Conservation (phyloP, 2,888 invertebrate species). For the Halictus ligatus region DNA sequence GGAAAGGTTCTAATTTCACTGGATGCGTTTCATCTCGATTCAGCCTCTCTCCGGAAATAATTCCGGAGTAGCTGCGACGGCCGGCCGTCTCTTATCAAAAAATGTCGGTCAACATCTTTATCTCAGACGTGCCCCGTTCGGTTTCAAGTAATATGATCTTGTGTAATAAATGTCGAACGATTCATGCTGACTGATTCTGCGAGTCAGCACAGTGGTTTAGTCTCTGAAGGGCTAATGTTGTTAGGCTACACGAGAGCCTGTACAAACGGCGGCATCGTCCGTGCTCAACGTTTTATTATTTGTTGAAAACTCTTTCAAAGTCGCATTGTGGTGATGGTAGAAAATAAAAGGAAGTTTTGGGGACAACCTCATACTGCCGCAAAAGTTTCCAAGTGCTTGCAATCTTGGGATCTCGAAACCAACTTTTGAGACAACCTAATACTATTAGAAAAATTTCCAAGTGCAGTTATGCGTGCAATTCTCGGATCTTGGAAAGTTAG, state of each 20-base stretch:
- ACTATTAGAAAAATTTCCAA: neutral
- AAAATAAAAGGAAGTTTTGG: neutral
- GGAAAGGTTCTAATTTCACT: slow-evolving; percentile 59
- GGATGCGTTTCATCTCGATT: slow-evolving; percentile 44
- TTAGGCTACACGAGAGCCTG: too few species aligned
- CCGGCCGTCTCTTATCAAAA: neutral
- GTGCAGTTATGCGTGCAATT: neutral
- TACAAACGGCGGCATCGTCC: too few species aligned
- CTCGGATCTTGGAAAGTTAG: neutral
- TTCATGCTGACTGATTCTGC: too few species aligned
- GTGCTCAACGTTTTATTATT: too few species aligned
- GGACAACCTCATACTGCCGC: neutral
- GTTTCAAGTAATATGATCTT: neutral
- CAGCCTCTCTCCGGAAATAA: slow-evolving; percentile 35
- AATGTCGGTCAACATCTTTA: neutral
- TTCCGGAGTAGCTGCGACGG: slow-evolving; percentile 1
- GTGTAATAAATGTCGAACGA: too few species aligned
- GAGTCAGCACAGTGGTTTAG: too few species aligned
- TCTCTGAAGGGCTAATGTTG: too few species aligned
- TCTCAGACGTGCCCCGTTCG: neutral
- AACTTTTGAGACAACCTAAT: neutral
- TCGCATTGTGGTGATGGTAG: neutral
- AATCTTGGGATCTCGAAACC: neutral
- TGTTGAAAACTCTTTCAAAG: neutral
- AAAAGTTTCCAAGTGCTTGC: neutral